Conservation (phyloP, 1,140 invertebrate species). For the Tachypleus tridentatus region DNA sequence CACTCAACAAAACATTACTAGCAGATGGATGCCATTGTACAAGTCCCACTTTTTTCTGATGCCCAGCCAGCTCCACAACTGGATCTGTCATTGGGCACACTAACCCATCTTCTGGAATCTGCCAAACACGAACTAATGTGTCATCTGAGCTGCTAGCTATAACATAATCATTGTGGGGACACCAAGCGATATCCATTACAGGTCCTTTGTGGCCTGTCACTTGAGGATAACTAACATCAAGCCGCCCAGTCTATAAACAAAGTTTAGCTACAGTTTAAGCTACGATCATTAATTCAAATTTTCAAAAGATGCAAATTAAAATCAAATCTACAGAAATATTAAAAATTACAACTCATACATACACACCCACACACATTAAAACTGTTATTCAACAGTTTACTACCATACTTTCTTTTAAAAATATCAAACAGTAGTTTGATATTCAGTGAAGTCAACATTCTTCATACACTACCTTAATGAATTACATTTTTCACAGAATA, state of each 20-base stretch:
- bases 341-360: no score
- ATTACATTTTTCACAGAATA: no score
- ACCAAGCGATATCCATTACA: conserved; percentile 96
- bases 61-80: conserved; percentile 81
- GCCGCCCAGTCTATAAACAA: conserved; percentile 70
- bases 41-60: conserved; percentile 89
- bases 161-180: conserved; percentile 96
- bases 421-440: no score
- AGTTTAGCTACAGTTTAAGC: conserved; percentile 8
- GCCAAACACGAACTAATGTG: conserved; percentile 95
- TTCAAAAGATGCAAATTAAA: no score
- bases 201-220: conserved; percentile 98
- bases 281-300: no score
- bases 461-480: no score
- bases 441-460: no score
- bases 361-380: no score
- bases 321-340: no score
- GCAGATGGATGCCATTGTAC: conserved; percentile 98
- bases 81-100: conserved; percentile 72
- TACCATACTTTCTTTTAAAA: no score
- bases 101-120: conserved; percentile 86
- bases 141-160: conserved; percentile 98
- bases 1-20: conserved; percentile 84
- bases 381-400: no score
- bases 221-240: conserved; percentile 82